These are phyloP conservation scores for Chroicocephalus ridibundus DNA, from an alignment of 2,113 vertebrate species.

Conservation along the genomic window DNA sequence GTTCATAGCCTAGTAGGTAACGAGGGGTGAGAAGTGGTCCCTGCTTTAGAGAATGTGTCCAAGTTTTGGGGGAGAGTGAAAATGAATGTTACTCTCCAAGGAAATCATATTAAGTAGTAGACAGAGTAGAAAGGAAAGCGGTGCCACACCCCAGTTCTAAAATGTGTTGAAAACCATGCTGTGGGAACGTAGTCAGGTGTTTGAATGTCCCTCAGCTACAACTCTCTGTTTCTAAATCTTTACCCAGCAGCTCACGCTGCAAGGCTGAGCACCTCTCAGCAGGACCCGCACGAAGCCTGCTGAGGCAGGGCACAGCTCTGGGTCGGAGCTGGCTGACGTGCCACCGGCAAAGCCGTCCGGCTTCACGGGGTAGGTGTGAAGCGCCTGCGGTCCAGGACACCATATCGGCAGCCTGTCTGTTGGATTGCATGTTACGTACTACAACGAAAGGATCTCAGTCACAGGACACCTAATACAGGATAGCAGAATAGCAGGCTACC, in stretches of 20 bases:
- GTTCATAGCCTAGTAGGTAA: neutral
- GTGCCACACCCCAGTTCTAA: neutral
- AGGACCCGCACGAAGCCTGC: neutral
- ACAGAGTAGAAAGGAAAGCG: neutral
- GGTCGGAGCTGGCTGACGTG: neutral
- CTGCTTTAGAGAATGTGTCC: neutral
- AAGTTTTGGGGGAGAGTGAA: neutral
- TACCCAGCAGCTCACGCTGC: neutral
- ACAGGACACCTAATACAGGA: neutral
- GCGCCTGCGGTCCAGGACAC: rapidly evolving
- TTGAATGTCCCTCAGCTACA: neutral
- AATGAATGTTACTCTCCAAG: neutral
- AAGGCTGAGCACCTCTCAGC: neutral
- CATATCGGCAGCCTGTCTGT: rapidly evolving
- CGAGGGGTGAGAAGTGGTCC: neutral
- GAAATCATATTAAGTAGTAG: neutral
- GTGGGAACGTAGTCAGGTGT: rapidly evolving
- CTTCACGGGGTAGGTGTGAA: rapidly evolving
- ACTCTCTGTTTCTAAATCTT: neutral
- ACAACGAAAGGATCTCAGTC: neutral
- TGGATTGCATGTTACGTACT: rapidly evolving
- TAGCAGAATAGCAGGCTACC: too few relatives aligned
- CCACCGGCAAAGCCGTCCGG: rapidly evolving
- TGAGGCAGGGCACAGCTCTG: neutral
- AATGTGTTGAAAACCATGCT: neutral